These are phyloP conservation scores for Scolanthus callimorphus DNA, from an alignment of 92 coral and sea anemone genomes.

Conservation along the genomic window DNA sequence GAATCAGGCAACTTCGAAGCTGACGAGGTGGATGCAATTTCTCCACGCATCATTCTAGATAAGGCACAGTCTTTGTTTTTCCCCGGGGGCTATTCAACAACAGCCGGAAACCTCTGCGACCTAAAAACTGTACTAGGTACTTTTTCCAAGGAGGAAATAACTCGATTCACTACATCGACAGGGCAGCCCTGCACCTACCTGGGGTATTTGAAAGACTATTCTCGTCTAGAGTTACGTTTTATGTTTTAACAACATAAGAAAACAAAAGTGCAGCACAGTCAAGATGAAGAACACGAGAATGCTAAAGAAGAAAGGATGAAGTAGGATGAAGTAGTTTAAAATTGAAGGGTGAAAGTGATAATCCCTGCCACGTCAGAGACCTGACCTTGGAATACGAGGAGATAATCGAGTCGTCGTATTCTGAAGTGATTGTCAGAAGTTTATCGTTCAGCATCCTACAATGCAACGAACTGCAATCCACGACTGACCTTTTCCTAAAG, in stretches of 20 bases:
- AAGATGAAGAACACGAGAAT: neutral
- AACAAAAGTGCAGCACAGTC: neutral
- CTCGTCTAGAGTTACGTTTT: neutral
- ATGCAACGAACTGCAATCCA: slow-evolving; percentile 5
- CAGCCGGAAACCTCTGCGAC: neutral
- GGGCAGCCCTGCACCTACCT: neutral
- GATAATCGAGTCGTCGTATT: slow-evolving; percentile 17
- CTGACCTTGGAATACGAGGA: slow-evolving; percentile 15
- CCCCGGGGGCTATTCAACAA: neutral
- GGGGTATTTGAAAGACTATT: neutral
- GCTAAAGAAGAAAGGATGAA: neutral
- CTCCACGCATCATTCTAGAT: too few species aligned
- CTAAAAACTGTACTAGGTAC: neutral
- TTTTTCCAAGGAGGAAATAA: neutral
- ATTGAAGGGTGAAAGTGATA: neutral
- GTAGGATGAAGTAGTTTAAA: neutral
- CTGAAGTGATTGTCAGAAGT: slow-evolving; percentile 10
- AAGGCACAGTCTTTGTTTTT: neutral
- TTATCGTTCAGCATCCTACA: slow-evolving; percentile 2
- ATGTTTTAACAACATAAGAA: neutral
- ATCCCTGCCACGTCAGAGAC: neutral
- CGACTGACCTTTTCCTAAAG: slow-evolving; percentile 10
- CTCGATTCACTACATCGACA: neutral
- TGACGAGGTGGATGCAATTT: too few species aligned
- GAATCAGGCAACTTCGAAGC: too few species aligned